Conservation (phyloP, 2,888 invertebrate species). For the Standfussiana lucernea region DNA sequence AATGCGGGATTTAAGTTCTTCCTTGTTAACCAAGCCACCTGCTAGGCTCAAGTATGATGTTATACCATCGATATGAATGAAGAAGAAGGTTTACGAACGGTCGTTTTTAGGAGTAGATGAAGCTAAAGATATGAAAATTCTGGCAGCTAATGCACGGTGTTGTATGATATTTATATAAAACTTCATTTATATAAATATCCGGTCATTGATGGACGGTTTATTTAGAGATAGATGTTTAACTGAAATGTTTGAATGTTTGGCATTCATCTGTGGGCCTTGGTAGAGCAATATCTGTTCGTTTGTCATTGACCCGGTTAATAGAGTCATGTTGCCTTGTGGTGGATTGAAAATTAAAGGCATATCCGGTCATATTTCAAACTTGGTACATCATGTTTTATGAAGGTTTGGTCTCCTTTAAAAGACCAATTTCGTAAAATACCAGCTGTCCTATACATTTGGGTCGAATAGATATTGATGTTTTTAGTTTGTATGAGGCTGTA, state of each 20-base stretch:
- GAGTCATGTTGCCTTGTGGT: constrained; percentile 19
- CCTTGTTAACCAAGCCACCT: background rate
- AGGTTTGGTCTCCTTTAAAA: too few relatives aligned
- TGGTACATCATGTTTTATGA: too few relatives aligned
- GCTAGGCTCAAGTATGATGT: background rate
- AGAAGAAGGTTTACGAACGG: background rate
- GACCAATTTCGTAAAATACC: too few relatives aligned
- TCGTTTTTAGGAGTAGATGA: background rate
- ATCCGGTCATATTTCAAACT: too few relatives aligned
- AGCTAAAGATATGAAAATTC: background rate
- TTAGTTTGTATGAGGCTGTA: too few relatives aligned
- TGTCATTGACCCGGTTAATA: constrained; percentile 49
- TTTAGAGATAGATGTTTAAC: constrained; percentile 33
- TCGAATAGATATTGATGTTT: too few relatives aligned
- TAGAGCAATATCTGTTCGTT: constrained; percentile 23
- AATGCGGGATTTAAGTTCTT: background rate
- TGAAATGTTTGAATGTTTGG: constrained; percentile 45
- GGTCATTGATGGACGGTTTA: constrained; percentile 27
- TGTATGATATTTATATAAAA: constrained; percentile 19
- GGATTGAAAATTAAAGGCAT: constrained; percentile 6
- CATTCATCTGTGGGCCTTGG: constrained; percentile 36
- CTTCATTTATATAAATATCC: constrained; percentile 23
- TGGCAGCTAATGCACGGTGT: background rate
- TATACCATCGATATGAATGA: background rate
- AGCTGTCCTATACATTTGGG: too few relatives aligned